A percentile compares a stretch with the other conserved stretches of the same genome.
Conservation (phyloP, 2,797 vertebrate species). For the Cottoperca gobio region DNA sequence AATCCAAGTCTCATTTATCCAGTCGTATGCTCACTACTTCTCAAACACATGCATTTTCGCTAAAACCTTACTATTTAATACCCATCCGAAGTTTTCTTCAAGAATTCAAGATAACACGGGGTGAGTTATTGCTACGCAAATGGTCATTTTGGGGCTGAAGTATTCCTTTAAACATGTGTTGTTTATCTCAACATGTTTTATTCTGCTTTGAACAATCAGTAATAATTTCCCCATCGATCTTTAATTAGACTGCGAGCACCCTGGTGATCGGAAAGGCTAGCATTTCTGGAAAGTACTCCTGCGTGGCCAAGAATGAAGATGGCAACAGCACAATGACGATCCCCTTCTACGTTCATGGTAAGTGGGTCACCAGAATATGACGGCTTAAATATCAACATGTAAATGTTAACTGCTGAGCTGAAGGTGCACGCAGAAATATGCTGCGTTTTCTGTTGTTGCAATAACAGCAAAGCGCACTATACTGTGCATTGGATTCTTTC, state of each 20-base stretch:
- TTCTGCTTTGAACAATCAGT: slow-evolving; percentile 31
- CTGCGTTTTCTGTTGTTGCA: slow-evolving; percentile 26
- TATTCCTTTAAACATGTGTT: too few species aligned
- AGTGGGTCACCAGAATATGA: slow-evolving; percentile 62
- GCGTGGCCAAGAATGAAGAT: slow-evolving; percentile 82
- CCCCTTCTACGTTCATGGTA: slow-evolving; percentile 89
- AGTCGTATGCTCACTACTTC: too few species aligned
- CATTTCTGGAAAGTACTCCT: slow-evolving; percentile 86
- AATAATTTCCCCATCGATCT: slow-evolving; percentile 26
- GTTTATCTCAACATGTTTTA: slow-evolving; percentile 1
- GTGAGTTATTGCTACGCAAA: too few species aligned
- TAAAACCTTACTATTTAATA: too few species aligned
- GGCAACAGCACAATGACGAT: slow-evolving; percentile 75
- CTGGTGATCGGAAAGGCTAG: slow-evolving; percentile 82
- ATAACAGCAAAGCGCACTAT: slow-evolving; percentile 18
- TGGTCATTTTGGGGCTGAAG: too few species aligned
- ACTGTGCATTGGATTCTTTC: slow-evolving; percentile 33
- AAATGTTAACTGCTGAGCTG: slow-evolving; percentile 12
- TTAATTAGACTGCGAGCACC: slow-evolving; percentile 85
- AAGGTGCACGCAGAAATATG: slow-evolving; percentile 27
- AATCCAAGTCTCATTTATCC: too few species aligned
- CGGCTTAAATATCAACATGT: slow-evolving; percentile 13
- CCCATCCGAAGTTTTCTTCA: too few species aligned
- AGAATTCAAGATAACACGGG: too few species aligned
- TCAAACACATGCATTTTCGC: too few species aligned